A percentile compares a stretch with the other conserved stretches of the same genome.
These are phyloP conservation scores for Turritopsis dohrnii DNA, from an alignment of 30 jellyfish, hydroid and myxozoan species.

Conservation along the genomic window DNA sequence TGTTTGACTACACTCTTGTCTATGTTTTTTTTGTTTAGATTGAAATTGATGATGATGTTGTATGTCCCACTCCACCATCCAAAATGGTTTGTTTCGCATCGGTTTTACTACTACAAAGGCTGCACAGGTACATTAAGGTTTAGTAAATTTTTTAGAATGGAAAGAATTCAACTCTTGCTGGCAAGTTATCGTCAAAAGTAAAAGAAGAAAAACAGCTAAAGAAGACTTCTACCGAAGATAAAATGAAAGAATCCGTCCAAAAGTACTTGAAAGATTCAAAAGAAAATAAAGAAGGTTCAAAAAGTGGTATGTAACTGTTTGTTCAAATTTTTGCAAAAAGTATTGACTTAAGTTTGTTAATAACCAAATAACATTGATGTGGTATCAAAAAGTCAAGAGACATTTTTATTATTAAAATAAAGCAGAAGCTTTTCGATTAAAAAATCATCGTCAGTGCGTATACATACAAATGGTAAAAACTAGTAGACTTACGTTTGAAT, in stretches of 20 bases:
- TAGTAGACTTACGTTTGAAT: no score
- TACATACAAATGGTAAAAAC: no score
- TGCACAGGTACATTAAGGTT: no score
- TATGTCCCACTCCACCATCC: neutral
- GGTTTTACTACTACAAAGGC: neutral
- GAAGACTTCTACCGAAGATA: neutral
- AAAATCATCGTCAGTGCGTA: no score
- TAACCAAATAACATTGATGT: no score
- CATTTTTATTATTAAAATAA: no score
- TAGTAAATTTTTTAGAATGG: neutral
- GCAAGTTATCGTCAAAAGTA: neutral
- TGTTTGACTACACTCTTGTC: no score
- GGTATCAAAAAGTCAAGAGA: no score
- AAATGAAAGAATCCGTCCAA: constrained; percentile 5
- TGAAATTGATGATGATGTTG: constrained; percentile 16
- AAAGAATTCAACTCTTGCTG: neutral
- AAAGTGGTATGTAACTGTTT: no score
- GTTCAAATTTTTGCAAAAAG: no score
- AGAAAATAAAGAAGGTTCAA: neutral
- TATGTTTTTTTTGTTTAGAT: neutral
- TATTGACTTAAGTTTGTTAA: no score
- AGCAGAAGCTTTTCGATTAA: no score
- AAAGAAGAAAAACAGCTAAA: neutral
- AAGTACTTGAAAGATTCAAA: constrained; percentile 5
- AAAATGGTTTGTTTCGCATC: constrained; percentile 3